Evolutionary conservation across 2,113 vertebrate genomes (phyloP).

Genomic region (Pteropus alecto): DNA sequence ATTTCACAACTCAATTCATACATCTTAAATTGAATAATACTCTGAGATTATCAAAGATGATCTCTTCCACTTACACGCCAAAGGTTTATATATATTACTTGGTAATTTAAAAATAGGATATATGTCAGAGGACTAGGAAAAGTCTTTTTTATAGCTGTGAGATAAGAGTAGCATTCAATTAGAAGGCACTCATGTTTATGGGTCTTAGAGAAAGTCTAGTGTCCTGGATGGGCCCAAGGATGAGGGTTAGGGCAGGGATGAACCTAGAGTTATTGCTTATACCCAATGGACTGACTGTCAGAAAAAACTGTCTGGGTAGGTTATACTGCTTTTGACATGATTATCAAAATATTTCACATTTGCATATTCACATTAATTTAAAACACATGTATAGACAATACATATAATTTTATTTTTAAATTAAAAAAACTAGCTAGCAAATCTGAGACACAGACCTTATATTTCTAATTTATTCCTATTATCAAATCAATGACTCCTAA

Average conservation of each 20-base stretch:
- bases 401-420: not conserved
- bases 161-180: not conserved
- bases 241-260: not conserved
- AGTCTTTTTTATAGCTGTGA: constrained; percentile 21
- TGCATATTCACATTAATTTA: not conserved
- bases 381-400: not conserved
- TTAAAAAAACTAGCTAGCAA: not conserved
- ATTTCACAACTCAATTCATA: constrained; percentile 64
- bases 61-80: constrained; percentile 46
- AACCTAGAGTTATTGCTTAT: not conserved
- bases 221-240: not conserved
- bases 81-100: constrained; percentile 47
- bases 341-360: constrained; percentile 33
- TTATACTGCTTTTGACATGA: not conserved
- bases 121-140: constrained; percentile 38
- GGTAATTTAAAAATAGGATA: constrained; percentile 42
- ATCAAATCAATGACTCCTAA: not conserved
- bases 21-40: constrained; percentile 57
- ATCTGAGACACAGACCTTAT: not conserved
- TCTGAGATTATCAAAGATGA: constrained; percentile 56
- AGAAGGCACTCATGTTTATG: not conserved
- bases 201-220: not conserved
- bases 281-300: not conserved
- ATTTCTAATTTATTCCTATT: constrained; percentile 17
- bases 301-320: not conserved